A percentile compares a stretch with the other conserved stretches of the same genome.
Evolutionary conservation across 2,113 vertebrate genomes (phyloP).

Genomic region (Sinocyclocheilus maitianheensis): DNA sequence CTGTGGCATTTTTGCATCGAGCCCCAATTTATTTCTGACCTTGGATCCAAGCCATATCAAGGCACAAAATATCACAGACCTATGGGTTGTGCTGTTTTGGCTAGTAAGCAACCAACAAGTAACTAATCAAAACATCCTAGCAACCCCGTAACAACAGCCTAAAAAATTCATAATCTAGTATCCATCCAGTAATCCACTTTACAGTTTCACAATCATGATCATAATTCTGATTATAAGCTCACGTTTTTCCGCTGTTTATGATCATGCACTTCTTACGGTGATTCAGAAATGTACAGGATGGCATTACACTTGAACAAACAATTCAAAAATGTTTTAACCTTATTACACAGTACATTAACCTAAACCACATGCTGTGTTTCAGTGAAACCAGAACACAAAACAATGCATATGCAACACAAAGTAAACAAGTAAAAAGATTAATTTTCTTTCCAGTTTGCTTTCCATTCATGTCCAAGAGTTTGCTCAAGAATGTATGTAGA

Average conservation of each 20-base stretch:
- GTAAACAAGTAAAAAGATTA: background rate
- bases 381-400: slow-evolving; percentile 14
- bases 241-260: background rate
- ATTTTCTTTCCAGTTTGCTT: background rate
- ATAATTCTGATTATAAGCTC: background rate
- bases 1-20: background rate
- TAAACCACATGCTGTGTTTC: slow-evolving; percentile 17
- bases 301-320: slow-evolving; percentile 18
- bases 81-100: background rate
- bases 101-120: background rate
- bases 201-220: background rate
- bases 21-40: background rate
- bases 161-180: background rate
- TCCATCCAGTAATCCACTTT: background rate
- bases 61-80: background rate
- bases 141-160: background rate
- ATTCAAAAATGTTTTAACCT: background rate
- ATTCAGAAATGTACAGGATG: background rate
- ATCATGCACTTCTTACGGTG: background rate
- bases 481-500: background rate
- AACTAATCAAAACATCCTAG: background rate
- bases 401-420: background rate
- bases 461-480: background rate
- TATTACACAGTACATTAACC: slow-evolving; percentile 9
- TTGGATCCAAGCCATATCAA: background rate